Evolutionary conservation across 2,888 invertebrate species (phyloP), one percentile per base, ranked within the genome.

Genomic region (Ennomos quercinarius): DNA sequence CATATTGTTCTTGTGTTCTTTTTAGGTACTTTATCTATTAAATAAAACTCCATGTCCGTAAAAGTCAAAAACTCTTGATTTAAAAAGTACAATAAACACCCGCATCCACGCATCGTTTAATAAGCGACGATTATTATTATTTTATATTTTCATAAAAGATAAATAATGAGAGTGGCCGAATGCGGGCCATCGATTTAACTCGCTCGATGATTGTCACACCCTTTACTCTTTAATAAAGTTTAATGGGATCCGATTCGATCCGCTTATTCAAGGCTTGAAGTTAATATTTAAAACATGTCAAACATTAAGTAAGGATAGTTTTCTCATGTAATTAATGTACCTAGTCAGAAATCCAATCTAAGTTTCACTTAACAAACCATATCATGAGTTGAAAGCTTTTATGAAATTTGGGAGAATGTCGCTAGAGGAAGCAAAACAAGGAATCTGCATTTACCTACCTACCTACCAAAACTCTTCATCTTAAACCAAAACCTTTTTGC

Each of bases 121-220:
- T 90, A 88, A 83, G 80, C 73, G 78, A 80, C 86, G 86, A 90
- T 90, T 88, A 90, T 89, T 86, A 90, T 90, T 89, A 91, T 89
- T 86, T 86, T 88, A 87, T 88, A 86, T 90, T 88, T 89, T 87
- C 78, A 84, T 88, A 86, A 80, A 84, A 83, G 83, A 88, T 83
- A 84, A 74, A 72, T 78, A 76, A 66, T 66, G 64, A 61, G 65
- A 68, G 64, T 61, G 67, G 73, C 68, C 66, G 72, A 83, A 91
- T 91, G 91, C 91, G 91, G 91, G 91, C 78, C 76, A 76, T 84
- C 85, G 86, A 84, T 85, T 86, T 77, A 86, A 86, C 84, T 83
- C 83, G 74, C 73, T 80, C 80, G 76, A 82, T 84, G 81, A 83
- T 84, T 81, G 41, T 49, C 82, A 85, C 88, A 89, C 90, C 91